phyloP scores from a whole-genome alignment of 2,797 vertebrate genomes.

The Siniperca obscura region DNA sequence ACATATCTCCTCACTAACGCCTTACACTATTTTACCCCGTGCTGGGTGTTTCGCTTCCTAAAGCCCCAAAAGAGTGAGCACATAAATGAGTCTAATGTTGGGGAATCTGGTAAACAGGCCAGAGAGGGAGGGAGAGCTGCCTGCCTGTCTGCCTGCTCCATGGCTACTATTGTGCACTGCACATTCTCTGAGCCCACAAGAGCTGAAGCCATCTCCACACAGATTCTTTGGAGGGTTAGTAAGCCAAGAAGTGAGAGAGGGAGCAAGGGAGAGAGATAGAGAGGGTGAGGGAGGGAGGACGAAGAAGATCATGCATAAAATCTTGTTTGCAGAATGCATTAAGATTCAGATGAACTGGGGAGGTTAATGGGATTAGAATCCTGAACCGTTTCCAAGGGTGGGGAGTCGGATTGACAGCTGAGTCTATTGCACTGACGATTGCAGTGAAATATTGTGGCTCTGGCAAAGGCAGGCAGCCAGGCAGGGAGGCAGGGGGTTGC shows the following conservation, averaged over 20 bases:
- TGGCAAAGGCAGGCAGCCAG: constrained; percentile 71
- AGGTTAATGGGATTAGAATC: constrained; percentile 87
- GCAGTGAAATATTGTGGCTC: constrained; percentile 83
- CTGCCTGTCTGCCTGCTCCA: constrained; percentile 82
- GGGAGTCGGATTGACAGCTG: constrained; percentile 82
- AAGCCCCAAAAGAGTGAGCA: constrained; percentile 74
- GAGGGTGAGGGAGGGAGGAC: constrained; percentile 66
- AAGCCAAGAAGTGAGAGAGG: constrained; percentile 81
- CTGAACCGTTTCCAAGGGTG: constrained; percentile 84
- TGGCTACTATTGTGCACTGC: constrained; percentile 84
- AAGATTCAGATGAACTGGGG: constrained; percentile 89
- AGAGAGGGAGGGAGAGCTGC: constrained; percentile 79
- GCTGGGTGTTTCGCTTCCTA: constrained; percentile 62
- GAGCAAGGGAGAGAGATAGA: constrained; percentile 53
- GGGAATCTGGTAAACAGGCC: constrained; percentile 86
- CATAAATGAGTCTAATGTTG: constrained; percentile 82
- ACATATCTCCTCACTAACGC: constrained; percentile 37
- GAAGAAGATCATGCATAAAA: constrained; percentile 90
- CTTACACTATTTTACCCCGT: constrained; percentile 50
- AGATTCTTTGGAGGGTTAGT: constrained; percentile 81
- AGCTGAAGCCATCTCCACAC: constrained; percentile 84
- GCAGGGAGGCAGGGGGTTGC: constrained; percentile 63
- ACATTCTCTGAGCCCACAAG: constrained; percentile 85
- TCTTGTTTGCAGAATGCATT: constrained; percentile 88
- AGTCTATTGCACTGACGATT: constrained; percentile 82